These are phyloP conservation scores for Physella acuta DNA, from an alignment of 1,140 invertebrate genomes.

Conservation along the genomic window DNA sequence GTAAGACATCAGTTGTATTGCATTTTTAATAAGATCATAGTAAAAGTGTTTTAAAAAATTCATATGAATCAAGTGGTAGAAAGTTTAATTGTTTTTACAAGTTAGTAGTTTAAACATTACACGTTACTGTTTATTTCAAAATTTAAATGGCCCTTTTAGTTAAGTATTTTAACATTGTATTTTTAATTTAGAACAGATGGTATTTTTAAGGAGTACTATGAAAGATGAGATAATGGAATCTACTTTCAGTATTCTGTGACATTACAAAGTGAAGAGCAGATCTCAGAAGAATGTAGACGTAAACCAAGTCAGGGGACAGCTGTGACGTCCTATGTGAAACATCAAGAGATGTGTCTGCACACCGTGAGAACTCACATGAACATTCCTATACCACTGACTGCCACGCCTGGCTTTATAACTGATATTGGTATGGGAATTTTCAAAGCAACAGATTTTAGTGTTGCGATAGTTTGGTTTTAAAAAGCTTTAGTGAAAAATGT, in stretches of 20 bases:
- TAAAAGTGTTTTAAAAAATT: no score
- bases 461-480: not conserved
- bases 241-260: constrained; percentile 70
- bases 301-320: constrained; percentile 62
- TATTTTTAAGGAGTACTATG: no score
- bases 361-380: constrained; percentile 85
- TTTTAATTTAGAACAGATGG: no score
- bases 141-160: no score
- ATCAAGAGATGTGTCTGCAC: constrained; percentile 89
- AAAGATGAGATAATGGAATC: no score
- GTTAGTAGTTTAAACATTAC: not conserved
- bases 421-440: constrained; percentile 68
- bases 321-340: constrained; percentile 75
- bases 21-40: not conserved
- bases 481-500: constrained; percentile 1
- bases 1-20: constrained; percentile 64
- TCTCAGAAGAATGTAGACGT: constrained; percentile 69
- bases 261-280: constrained; percentile 88
- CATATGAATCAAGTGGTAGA: not conserved
- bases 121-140: no score
- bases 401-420: constrained; percentile 89
- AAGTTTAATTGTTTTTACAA: not conserved
- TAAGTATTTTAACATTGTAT: no score
- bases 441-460: not conserved
- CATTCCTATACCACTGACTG: constrained; percentile 88